Percentiles rank a stretch among this genome's conserved stretches.
phyloP scores from a whole-genome alignment of 2,113 vertebrate species.

The Connochaetes taurinus region DNA sequence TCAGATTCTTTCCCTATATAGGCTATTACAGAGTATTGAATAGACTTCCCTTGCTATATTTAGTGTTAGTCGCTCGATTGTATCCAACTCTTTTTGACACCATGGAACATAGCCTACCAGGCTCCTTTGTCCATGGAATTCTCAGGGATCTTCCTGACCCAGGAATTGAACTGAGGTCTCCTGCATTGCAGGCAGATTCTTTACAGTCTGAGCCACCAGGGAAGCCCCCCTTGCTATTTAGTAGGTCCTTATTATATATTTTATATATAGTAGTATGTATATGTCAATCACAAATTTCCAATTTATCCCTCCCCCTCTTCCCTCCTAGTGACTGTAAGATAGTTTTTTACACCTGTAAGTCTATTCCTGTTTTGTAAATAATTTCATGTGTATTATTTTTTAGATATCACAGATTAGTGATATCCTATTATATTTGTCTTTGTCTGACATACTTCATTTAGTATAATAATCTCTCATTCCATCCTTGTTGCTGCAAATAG shows the following conservation, averaged over 20 bases:
- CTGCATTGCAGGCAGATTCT: background rate
- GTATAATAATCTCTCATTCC: background rate
- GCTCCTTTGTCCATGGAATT: background rate
- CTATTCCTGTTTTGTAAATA: background rate
- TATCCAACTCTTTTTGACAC: background rate
- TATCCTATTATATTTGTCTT: background rate
- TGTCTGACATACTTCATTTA: background rate
- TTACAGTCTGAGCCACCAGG: background rate
- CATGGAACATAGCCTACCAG: background rate
- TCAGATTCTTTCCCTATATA: background rate
- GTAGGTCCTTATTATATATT: background rate
- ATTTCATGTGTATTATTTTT: background rate
- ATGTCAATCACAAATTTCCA: background rate
- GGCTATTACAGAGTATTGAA: background rate
- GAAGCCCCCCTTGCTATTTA: background rate
- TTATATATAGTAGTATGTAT: background rate
- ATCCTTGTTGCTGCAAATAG: background rate
- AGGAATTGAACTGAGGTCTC: rapidly evolving
- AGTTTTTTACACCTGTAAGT: background rate
- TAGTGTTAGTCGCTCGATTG: background rate
- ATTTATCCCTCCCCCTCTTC: background rate
- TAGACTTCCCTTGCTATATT: background rate
- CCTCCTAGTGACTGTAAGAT: background rate
- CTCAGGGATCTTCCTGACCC: background rate
- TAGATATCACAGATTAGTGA: background rate